These are phyloP conservation scores for Xenus cinereus DNA, from an alignment of 2,113 vertebrate species.

Conservation along the genomic window DNA sequence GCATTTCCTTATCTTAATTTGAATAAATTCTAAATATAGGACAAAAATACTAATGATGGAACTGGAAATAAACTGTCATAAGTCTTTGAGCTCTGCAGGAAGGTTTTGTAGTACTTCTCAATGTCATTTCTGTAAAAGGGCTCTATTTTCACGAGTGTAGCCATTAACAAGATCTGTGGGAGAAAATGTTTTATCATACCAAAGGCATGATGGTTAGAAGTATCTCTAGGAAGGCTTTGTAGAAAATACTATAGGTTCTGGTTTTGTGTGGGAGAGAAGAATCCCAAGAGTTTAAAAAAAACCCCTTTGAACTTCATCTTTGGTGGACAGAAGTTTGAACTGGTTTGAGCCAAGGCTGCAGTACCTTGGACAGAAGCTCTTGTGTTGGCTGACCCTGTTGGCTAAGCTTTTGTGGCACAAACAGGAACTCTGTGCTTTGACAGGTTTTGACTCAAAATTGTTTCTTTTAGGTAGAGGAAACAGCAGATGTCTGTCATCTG, in stretches of 20 bases:
- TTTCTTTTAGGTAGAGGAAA: background rate
- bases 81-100: background rate
- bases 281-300: background rate
- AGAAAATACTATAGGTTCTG: background rate
- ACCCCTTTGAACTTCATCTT: accelerated
- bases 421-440: background rate
- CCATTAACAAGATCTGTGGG: background rate
- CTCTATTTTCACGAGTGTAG: background rate
- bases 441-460: background rate
- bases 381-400: background rate
- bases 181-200: background rate
- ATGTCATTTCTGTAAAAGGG: background rate
- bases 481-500: background rate
- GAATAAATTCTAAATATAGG: background rate
- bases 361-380: background rate
- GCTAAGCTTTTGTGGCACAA: background rate
- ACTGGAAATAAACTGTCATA: background rate
- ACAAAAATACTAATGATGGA: background rate
- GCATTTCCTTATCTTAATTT: background rate
- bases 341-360: background rate
- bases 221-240: background rate
- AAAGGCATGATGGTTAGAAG: background rate
- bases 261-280: background rate
- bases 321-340: background rate
- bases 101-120: background rate